Base-by-base conservation (phyloP, 2,797 vertebrate genomes). In the Pseudochromis fuscus region DNA sequence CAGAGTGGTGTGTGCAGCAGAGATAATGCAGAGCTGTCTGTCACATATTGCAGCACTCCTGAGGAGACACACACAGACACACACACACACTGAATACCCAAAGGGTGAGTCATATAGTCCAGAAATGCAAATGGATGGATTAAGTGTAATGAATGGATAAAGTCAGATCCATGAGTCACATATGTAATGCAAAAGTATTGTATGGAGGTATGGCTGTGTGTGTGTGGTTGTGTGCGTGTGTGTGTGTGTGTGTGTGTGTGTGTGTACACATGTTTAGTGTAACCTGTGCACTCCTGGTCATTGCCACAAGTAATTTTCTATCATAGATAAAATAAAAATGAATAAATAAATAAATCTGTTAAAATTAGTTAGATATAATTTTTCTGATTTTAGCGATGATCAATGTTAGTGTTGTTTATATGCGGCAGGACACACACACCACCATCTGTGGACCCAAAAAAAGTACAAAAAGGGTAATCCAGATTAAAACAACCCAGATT, bases 21-120 rank as follows among this genome's bases (percentile, higher is more conserved):
- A 82, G 84, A 87, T 89, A 82, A 65, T 72, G 46, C 66, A 49
- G 56, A 73, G 69, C 62, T 55, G 78, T 72, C 70, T 51, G 35
- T 78, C 85, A 72, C 71, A 83, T 31, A 35, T 37, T 21, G 42
- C 18, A 55, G 51, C 63, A 55, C 16, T 49, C 33, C 21, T 12
- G 16, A 65, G 13, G 49, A 33, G 15, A 15, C 61, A 9, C 42
- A 11, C 24, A 15, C 37, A 49, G 21, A 23, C 53, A 30, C 18
- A 25, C 30, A 42, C 59, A 46, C 16, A 50, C 21, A 23, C 52
- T 38, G 18, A n/a, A 45, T 18, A 60, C 15, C 12, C 44, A 52
- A 30, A 75, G 24, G 37, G 25, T 67, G 56, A 71, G 55, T 71
- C 55, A 67, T 52, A 53, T 15, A 57, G 53, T 68, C 57, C 51